Percentiles rank a stretch among this genome's conserved stretches.
These are phyloP conservation scores for Falco punctatus DNA, from an alignment of 2,113 vertebrate genomes.

Conservation along the genomic window DNA sequence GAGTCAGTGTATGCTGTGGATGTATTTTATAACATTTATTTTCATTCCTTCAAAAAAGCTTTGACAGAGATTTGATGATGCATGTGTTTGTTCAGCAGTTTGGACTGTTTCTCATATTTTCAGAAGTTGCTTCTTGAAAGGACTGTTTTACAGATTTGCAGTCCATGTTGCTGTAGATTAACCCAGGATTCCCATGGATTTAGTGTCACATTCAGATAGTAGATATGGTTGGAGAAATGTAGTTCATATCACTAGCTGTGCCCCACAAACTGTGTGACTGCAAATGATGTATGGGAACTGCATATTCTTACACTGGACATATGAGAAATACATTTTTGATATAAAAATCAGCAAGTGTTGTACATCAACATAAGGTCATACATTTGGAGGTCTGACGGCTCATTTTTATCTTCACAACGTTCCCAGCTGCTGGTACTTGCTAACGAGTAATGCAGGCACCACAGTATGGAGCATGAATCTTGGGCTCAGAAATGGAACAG, in stretches of 20 bases:
- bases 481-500: not conserved
- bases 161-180: not conserved
- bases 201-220: not conserved
- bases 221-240: not conserved
- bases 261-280: not conserved
- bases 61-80: not conserved
- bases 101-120: not conserved
- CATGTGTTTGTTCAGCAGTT: conserved; percentile 10
- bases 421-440: not conserved
- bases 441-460: not conserved
- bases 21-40: not conserved
- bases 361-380: not conserved
- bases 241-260: not conserved
- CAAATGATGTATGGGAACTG: not conserved
- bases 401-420: not conserved
- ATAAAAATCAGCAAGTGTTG: not conserved
- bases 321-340: not conserved
- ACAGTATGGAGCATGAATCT: not conserved
- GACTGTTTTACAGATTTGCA: not conserved
- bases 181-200: not conserved
- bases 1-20: not conserved
- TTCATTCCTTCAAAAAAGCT: not conserved
- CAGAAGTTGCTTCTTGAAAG: not conserved
- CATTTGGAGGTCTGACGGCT: not conserved
- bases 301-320: not conserved